A percentile compares a stretch with the other conserved stretches of the same genome.
Evolutionary conservation across 2,797 vertebrate species (phyloP).

Genomic region (Dendrocincla fuliginosa): DNA sequence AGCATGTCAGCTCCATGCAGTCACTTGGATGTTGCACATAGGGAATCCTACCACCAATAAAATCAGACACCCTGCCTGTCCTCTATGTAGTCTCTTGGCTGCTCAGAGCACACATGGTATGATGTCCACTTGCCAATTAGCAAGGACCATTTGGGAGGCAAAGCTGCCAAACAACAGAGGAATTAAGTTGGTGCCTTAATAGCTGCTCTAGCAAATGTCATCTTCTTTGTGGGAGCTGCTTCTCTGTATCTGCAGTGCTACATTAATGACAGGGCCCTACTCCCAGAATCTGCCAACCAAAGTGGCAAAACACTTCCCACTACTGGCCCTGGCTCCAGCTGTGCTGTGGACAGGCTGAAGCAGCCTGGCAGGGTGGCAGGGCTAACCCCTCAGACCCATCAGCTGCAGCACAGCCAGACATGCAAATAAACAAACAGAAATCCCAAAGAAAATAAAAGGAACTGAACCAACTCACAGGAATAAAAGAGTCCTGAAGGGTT

Average conservation of each 20-base stretch:
- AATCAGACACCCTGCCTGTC: background rate
- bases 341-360: background rate
- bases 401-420: background rate
- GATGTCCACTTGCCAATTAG: background rate
- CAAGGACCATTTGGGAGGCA: background rate
- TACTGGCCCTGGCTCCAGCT: background rate
- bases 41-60: constrained; percentile 4
- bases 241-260: background rate
- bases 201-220: background rate
- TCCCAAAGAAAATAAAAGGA: background rate
- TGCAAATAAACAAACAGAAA: background rate
- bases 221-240: background rate
- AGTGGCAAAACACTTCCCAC: accelerated
- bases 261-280: background rate
- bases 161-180: background rate
- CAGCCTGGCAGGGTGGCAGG: background rate
- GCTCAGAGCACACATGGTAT: background rate
- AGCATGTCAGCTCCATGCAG: background rate
- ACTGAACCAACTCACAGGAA: background rate
- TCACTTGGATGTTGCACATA: background rate
- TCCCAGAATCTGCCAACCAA: background rate
- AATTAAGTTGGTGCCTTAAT: background rate
- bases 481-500: background rate
- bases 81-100: background rate
- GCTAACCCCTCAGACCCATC: accelerated